Evolutionary conservation across 2,113 vertebrate genomes (phyloP), one percentile per base, ranked within the genome.

Genomic region (Callorhinus ursinus): DNA sequence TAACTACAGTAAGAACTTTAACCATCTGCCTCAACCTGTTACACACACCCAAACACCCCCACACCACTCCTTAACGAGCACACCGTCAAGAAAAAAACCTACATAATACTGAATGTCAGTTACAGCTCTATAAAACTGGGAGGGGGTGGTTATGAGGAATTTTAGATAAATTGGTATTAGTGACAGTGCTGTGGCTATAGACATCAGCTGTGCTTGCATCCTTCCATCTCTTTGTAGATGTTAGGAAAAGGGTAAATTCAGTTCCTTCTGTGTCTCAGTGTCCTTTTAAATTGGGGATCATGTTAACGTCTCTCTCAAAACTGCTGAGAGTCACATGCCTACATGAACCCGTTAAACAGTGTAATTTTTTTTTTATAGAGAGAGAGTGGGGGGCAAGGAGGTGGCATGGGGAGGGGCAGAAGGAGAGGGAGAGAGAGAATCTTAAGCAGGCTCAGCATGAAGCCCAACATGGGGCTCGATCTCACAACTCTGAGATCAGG

Each of bases 61-160:
- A 21, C 6, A 14, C 39, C 49, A 15, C 24, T 53, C 36, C 8
- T 65, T 13, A 59, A 4, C 0, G 0, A 26, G 24, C 26, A n/a
- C 11, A 55, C 42, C 16, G 0, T 33, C 39, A 63, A 61, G 53
- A 51, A 49, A 42, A 53, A 53, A 7, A 65, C 19, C 49, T 26
- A 18, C n/a, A 15, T 61, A 16, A 6, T 18, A 6, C 13, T 42
- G 4, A 36, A 15, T 46, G 63, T 82, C 49, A 12, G 0, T 26
- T 33, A 15, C 31, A 65, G 22, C n/a, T 67, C 83, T 67, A 19
- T 63, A 55, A 86, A 87, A 72, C 59, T 65, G 63, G 63, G 28
- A 31, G 63, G 49, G 71, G 36, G n/a, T 31, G 13, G 24, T 65
- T 65, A 65, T 13, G 63, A 31, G 63, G 63, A 15, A 65, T 49